A percentile compares a stretch with the other conserved stretches of the same genome.
Evolutionary conservation across 2,113 vertebrate genomes (phyloP).

Genomic region (Salvator merianae): DNA sequence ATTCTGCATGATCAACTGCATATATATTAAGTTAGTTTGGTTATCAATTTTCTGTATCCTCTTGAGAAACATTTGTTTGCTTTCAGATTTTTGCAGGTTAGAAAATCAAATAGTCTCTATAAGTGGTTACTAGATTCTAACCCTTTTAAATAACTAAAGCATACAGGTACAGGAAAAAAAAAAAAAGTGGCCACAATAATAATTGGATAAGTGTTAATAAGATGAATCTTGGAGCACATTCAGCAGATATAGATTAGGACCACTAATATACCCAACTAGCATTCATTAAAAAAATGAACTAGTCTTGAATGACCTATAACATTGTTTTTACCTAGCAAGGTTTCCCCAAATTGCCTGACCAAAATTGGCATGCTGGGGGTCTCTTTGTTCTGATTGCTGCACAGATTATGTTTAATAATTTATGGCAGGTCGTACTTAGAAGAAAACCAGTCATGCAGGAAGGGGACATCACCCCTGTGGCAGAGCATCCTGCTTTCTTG

Average conservation of each 20-base stretch:
- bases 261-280: neutral
- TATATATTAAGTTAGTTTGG: too few species aligned
- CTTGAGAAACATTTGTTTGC: too few species aligned
- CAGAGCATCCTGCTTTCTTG: conserved; percentile 58
- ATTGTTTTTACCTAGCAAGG: conserved; percentile 21
- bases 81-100: too few species aligned
- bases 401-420: conserved; percentile 68
- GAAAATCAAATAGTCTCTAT: too few species aligned
- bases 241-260: neutral
- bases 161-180: neutral
- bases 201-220: neutral
- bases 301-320: neutral
- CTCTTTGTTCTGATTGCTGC: conserved; percentile 49
- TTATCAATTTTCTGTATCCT: too few species aligned
- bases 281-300: neutral
- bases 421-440: conserved; percentile 69
- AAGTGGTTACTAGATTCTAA: too few species aligned
- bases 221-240: neutral
- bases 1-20: too few species aligned
- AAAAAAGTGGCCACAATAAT: neutral
- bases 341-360: conserved; percentile 35
- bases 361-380: neutral
- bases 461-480: conserved; percentile 64
- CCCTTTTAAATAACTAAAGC: too few species aligned
- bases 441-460: conserved; percentile 70